Base-by-base conservation (phyloP, 2,888 invertebrate genomes). In the Monoplex corrugatus region DNA sequence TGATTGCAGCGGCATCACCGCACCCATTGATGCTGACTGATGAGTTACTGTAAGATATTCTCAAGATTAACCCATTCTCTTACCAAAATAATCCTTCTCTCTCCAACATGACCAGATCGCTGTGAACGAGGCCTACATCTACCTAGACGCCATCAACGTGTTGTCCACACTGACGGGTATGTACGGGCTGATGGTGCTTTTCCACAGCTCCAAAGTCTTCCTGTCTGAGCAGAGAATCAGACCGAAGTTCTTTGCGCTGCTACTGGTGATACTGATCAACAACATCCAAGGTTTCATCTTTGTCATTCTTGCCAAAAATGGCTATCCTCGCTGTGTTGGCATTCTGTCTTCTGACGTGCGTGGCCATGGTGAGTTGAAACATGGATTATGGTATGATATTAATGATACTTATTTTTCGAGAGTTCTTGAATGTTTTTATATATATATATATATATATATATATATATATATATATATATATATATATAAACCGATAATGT, bases 171-270 rank as follows among this genome's bases (percentile, higher is more conserved):
- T 90, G 40, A 40, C 86, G 28, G 92, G 91, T 35, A 89, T 92
- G 85, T 92, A 91, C 86, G 89, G 90, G 5, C 87, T 92, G 23
- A 75, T 90, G 44, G 45, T 91, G 32, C 43, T 92, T 28, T 90
- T 90, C 75, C 80, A 89, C 13, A 44, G 88, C 63, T 50, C 89
- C 75, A 40, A 43, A 63, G 45, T 68, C 19, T 85, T 87, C 45
- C 89, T 92, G 44, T 89, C 50, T 19, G 68, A 28, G 13, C 68
- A 89, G 40, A 87, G 89, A 40, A 88, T 92, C 57, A 50, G 63
- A 19, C 90, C 83, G 72, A 92, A 92, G 88, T 90, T 90, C 82
- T 63, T 88, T n/a, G 88, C 88, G 57, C 86, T 92, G 72, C n/a
- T 38, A n/a, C 87, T 88, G 85, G 35, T 89, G 63, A 78, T 89